These are phyloP conservation scores for Lymantria dispar DNA, from an alignment of 2,888 invertebrate species.

Conservation along the genomic window DNA sequence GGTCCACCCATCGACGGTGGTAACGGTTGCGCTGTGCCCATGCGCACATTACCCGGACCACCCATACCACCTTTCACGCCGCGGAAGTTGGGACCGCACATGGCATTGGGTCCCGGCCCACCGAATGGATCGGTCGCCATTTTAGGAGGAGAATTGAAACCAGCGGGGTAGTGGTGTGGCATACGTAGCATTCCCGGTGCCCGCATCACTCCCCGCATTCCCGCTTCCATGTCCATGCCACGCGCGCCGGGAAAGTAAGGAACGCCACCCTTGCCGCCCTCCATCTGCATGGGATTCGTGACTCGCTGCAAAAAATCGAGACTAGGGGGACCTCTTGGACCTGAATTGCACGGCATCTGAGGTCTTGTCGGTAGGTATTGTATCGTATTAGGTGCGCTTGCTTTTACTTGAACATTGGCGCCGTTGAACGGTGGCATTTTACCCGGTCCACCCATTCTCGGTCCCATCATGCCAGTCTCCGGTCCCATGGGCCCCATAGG, in stretches of 20 bases:
- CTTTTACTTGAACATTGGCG: slow-evolving; percentile 94
- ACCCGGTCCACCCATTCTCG: slow-evolving; percentile 82
- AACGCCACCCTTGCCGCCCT: slow-evolving; percentile 78
- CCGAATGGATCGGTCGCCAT: slow-evolving; percentile 64
- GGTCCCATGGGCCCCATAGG: slow-evolving; percentile 78
- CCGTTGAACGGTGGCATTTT: slow-evolving; percentile 83
- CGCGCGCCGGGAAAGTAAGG: slow-evolving; percentile 87
- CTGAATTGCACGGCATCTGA: slow-evolving; percentile 87
- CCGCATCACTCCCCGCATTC: slow-evolving; percentile 76
- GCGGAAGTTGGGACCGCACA: slow-evolving; percentile 68
- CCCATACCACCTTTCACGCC: slow-evolving; percentile 67
- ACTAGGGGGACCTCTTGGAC: slow-evolving; percentile 91
- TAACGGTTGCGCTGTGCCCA: slow-evolving; percentile 86
- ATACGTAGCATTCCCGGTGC: slow-evolving; percentile 68
- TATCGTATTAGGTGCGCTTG: slow-evolving; percentile 98
- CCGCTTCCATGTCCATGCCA: slow-evolving; percentile 73
- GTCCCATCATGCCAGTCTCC: slow-evolving; percentile 85
- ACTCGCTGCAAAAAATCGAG: slow-evolving; percentile 94
- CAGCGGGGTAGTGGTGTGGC: slow-evolving; percentile 75
- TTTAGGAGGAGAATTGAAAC: slow-evolving; percentile 74
- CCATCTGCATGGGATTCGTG: slow-evolving; percentile 91
- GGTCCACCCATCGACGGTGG: slow-evolving; percentile 91
- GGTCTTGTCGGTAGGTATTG: slow-evolving; percentile 98
- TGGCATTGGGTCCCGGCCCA: slow-evolving; percentile 45
- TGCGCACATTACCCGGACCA: slow-evolving; percentile 55